Base-by-base conservation (phyloP, 2,797 vertebrate genomes). In the Catharus ustulatus region DNA sequence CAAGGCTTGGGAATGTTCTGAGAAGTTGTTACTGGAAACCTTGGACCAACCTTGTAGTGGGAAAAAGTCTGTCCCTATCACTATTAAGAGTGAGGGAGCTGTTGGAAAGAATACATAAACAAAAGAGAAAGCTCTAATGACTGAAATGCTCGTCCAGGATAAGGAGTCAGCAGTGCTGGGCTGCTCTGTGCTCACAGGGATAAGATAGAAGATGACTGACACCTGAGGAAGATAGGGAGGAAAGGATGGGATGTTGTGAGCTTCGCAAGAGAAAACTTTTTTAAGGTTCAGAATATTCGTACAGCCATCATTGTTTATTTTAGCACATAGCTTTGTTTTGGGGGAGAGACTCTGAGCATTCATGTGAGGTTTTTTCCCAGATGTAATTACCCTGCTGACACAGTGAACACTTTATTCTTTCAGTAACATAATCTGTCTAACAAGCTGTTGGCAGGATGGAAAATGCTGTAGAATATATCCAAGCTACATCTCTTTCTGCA, bases 321-420 rank as follows among this genome's bases (percentile, higher is more conserved):
- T 46, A 93, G 52, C 52, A 43, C 21, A 6, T 12, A 54, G 27
- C 21, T 84, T 38, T 48, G 30, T 66, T 85, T 68, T 55, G 48
- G 27, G 62, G 62, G 42, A 87, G 46, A 83, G 54, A 30, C 49
- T 89, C 77, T 87, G 61, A 91, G 42, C 15, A 8, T 67, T 71
- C 42, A 7, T 40, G n/a, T 49, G 69, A 10, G 1, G 1, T 77
- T 94, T 94, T 29, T 79, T 4, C 51, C 30, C 5, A 1, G 82
- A 43, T 84, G 36, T 83, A 91, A 84, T 92, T 92, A 74, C 48
- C 51, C 52, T 55, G 43, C 62, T 94, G 82, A 95, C 71, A 84
- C 68, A 81, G 66, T 76, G 91, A 95, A 82, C 19, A 62, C 55
- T 91, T 92, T 38, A 67, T 91, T 91, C 69, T 90, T 84, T 94